These are phyloP conservation scores for Galagoides demidoff DNA, from an alignment of 2,797 vertebrate genomes.

Conservation along the genomic window DNA sequence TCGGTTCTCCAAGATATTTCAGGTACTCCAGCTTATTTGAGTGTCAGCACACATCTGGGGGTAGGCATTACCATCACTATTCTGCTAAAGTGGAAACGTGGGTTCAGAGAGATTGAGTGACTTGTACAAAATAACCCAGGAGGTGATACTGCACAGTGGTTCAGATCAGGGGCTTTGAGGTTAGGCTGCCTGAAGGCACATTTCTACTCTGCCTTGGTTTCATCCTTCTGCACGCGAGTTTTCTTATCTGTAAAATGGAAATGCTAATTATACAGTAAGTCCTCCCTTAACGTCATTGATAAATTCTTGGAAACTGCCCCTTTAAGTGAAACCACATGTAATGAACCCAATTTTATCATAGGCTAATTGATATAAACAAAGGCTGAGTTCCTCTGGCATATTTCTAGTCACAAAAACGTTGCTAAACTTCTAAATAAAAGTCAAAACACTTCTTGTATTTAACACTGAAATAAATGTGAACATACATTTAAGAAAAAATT, in stretches of 20 bases:
- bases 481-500: background rate
- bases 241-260: background rate
- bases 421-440: too few relatives aligned
- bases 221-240: background rate
- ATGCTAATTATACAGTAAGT: background rate
- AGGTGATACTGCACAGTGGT: background rate
- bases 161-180: background rate
- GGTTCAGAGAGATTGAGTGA: background rate
- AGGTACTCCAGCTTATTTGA: background rate
- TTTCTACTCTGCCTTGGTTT: background rate
- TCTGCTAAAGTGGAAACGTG: background rate
- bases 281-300: background rate
- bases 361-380: background rate
- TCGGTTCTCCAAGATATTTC: background rate
- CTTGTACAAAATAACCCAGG: background rate
- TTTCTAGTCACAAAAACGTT: background rate
- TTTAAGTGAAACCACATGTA: background rate
- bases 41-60: conserved; percentile 10
- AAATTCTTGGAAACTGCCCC: background rate
- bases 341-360: background rate
- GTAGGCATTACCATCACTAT: background rate
- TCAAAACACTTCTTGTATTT: background rate
- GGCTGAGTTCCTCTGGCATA: background rate
- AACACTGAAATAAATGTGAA: background rate
- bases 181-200: background rate